These are phyloP conservation scores for Thera obeliscata DNA, from an alignment of 2,888 invertebrate genomes.

Conservation along the genomic window DNA sequence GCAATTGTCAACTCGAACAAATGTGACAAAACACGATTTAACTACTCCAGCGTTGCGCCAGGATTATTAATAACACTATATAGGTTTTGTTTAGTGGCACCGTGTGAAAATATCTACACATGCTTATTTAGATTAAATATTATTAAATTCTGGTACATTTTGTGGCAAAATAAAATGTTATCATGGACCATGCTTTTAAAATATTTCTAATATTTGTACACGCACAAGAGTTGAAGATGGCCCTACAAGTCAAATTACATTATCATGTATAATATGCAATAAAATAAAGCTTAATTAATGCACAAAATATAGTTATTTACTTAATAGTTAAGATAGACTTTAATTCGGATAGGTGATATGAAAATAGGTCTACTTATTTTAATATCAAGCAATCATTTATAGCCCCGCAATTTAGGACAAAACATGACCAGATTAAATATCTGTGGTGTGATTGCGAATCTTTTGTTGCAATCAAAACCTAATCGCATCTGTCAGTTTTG, in stretches of 20 bases:
- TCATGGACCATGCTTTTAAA: slow-evolving; percentile 18
- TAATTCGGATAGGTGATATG: slow-evolving; percentile 9
- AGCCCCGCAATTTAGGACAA: slow-evolving; percentile 11
- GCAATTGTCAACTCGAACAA: too few species aligned
- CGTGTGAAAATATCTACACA: too few species aligned
- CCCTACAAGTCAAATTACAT: slow-evolving; percentile 20
- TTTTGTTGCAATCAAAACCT: too few species aligned
- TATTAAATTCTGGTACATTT: not conserved
- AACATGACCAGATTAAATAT: slow-evolving; percentile 10
- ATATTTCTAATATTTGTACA: slow-evolving; percentile 8
- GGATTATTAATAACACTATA: too few species aligned
- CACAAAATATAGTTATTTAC: slow-evolving; percentile 30
- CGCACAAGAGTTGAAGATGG: slow-evolving; percentile 30
- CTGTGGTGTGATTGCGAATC: not conserved
- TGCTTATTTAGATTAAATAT: not conserved
- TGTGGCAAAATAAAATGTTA: slow-evolving; percentile 11
- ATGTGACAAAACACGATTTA: too few species aligned
- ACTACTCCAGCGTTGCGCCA: too few species aligned
- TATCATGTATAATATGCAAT: slow-evolving; percentile 25
- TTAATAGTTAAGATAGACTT: slow-evolving; percentile 18
- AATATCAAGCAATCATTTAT: not conserved
- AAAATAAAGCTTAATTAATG: slow-evolving; percentile 33
- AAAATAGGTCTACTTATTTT: not conserved
- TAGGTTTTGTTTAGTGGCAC: too few species aligned
- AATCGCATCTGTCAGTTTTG: too few species aligned